Conservation (phyloP, 2,113 vertebrate species). For the Isichthys henryi region DNA sequence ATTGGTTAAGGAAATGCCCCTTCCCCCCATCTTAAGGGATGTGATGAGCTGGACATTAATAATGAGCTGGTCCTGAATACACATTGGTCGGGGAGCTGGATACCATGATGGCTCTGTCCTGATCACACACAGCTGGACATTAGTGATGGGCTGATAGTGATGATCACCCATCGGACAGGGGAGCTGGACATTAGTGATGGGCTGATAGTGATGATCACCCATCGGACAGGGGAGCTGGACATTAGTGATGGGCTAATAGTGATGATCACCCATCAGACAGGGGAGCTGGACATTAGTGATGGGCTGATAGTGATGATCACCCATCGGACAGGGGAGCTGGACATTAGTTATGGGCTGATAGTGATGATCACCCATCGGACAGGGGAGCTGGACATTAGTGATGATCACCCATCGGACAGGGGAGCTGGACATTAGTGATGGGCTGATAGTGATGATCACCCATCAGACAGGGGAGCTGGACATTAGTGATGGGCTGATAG, state of each 20-base stretch:
- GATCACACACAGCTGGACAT: neutral
- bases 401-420: neutral
- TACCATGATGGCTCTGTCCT: too few relatives aligned
- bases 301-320: neutral
- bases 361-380: neutral
- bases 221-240: too few relatives aligned
- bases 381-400: too few relatives aligned
- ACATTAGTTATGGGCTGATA: neutral
- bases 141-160: neutral
- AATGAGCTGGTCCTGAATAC: neutral
- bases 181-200: neutral
- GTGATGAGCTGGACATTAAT: neutral
- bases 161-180: neutral
- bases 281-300: neutral
- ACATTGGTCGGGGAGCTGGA: neutral
- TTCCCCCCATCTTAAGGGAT: neutral
- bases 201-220: too few relatives aligned
- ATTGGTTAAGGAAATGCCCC: neutral
- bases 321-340: neutral
- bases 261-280: neutral
- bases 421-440: neutral
- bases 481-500: too few relatives aligned
- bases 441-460: too few relatives aligned
- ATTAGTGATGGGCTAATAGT: neutral
- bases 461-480: too few relatives aligned